Evolutionary conservation across 2,113 vertebrate species (phyloP), one percentile per base, ranked within the genome.

Genomic region (Corvus hawaiiensis): DNA sequence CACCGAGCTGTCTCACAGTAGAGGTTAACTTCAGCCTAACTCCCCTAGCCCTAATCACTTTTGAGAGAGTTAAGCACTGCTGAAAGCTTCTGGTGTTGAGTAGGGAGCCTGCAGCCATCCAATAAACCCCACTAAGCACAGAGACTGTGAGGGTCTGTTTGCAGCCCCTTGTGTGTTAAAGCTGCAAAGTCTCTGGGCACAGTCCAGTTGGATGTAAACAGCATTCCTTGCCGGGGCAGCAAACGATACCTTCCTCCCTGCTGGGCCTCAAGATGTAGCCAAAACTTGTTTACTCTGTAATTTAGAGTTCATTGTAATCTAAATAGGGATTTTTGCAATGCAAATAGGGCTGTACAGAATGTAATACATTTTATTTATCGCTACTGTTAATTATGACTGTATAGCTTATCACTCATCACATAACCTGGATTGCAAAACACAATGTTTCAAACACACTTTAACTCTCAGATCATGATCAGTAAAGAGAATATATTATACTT

Each of bases 211-310:
- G 79, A 92, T 94, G 72, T 95, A 94, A 92, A 92, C 76, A 93
- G 83, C 92, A 96, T 96, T 96, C 90, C 94, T 90, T 93, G 35
- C 88, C 62, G 85, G 85, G 90, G 95, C 88, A 86, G 88, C 89
- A 93, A 77, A 48, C 0, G 73, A 94, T 92, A 67, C 89, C 92
- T 93, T 96, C 90, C 90, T 93, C 94, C 94, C 91, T 89, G 86
- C 80, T 89, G 94, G 89, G 94, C 92, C 93, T 71, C 86, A 46
- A 71, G 72, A 88, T 92, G 73, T 67, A 94, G 91, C 90, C 91
- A 89, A 93, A 93, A 84, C 80, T 94, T 96, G 89, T 97, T 96
- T 92, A 91, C 94, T 89, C 86, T 95, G 77, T 97, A 95, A 92
- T 96, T 94, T 94, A 89, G 91, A 89, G 93, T 92, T 93, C 56